These are phyloP conservation scores for Brenthis daphne DNA, from an alignment of 2,888 invertebrate species.

Conservation along the genomic window DNA sequence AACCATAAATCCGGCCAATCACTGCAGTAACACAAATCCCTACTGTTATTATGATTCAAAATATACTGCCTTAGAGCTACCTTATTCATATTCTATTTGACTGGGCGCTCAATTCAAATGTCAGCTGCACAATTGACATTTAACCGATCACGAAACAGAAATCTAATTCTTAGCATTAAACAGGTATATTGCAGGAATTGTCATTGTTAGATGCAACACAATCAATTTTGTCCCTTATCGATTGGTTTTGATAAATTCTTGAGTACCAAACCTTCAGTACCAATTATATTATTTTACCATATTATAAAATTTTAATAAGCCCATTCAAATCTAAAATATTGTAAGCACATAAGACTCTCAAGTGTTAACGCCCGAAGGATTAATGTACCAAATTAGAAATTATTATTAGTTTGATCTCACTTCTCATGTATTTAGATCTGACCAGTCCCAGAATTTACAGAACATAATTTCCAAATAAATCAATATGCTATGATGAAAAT, in stretches of 20 bases:
- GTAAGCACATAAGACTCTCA: constrained; percentile 1
- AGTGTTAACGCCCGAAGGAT: not conserved
- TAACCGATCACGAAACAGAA: constrained; percentile 60
- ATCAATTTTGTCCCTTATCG: not conserved
- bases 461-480: constrained; percentile 2
- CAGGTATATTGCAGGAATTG: constrained; percentile 7
- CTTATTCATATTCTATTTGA: constrained; percentile 40
- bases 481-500: constrained; percentile 11
- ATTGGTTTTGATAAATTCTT: too few species aligned
- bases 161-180: constrained; percentile 19
- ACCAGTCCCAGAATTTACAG: constrained; percentile 5
- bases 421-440: constrained; percentile 15
- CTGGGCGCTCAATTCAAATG: constrained; percentile 57
- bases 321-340: not conserved
- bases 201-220: not conserved
- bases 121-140: constrained; percentile 63
- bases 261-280: too few species aligned
- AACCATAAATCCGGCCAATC: constrained; percentile 6
- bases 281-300: too few species aligned
- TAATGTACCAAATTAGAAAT: not conserved
- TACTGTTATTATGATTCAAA: constrained; percentile 14
- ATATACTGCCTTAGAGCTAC: constrained; percentile 16
- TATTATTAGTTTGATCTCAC: constrained; percentile 6
- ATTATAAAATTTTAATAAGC: too few species aligned
- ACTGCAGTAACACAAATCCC: not conserved